These are phyloP conservation scores for Enteromius viviparus DNA, from an alignment of 2,797 vertebrate species.

Conservation along the genomic window DNA sequence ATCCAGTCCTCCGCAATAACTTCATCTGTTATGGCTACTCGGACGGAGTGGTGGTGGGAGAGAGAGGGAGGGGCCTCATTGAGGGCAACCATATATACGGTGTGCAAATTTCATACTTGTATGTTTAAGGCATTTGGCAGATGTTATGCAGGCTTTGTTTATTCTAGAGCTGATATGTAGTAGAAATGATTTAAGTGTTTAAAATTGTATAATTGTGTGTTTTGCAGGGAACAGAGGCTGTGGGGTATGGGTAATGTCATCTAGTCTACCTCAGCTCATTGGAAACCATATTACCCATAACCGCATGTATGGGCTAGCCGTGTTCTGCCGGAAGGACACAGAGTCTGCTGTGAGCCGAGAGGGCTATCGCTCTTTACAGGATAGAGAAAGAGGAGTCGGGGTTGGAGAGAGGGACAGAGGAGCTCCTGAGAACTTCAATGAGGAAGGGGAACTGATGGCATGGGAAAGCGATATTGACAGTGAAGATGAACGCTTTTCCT, in stretches of 20 bases:
- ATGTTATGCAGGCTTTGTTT: background rate
- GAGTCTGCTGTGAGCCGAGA: slow-evolving; percentile 72
- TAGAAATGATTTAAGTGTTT: background rate
- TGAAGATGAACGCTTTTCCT: slow-evolving; percentile 82
- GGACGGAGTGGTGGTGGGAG: slow-evolving; percentile 89
- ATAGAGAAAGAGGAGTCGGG: slow-evolving; percentile 72
- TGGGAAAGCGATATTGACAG: slow-evolving; percentile 89
- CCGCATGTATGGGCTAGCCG: slow-evolving; percentile 87
- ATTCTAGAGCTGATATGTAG: background rate
- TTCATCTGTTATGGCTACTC: slow-evolving; percentile 91
- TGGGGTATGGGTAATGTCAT: slow-evolving; percentile 91
- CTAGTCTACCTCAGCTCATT: slow-evolving; percentile 88
- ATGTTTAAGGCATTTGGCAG: background rate
- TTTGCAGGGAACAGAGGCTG: slow-evolving; percentile 89
- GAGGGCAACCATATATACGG: slow-evolving; percentile 91
- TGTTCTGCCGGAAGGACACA: slow-evolving; percentile 88
- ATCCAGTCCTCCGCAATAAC: slow-evolving; percentile 89
- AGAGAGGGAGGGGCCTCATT: slow-evolving; percentile 87
- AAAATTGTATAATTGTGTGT: slow-evolving; percentile 9
- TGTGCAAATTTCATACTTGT: slow-evolving; percentile 65
- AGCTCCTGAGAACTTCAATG: slow-evolving; percentile 84
- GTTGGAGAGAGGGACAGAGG: slow-evolving; percentile 73
- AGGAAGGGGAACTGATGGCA: slow-evolving; percentile 84
- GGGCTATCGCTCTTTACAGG: slow-evolving; percentile 78
- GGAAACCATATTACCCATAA: slow-evolving; percentile 89